A percentile compares a stretch with the other conserved stretches of the same genome.
Evolutionary conservation across 2,113 vertebrate species (phyloP).

Genomic region (Pollimyrus isidori): DNA sequence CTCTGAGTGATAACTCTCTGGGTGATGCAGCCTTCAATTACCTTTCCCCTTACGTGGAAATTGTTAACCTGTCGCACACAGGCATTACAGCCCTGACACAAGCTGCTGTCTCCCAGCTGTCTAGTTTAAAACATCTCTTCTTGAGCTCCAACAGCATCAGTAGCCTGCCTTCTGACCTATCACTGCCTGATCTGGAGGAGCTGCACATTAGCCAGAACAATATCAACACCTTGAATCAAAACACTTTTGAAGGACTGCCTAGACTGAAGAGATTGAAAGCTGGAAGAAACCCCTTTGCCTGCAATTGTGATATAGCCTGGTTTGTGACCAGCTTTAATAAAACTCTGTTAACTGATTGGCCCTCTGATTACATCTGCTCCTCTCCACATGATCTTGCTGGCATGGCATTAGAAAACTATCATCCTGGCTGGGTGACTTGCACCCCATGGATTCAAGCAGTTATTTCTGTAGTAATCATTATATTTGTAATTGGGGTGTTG

Average conservation of each 20-base stretch:
- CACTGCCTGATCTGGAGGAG: conserved; percentile 26
- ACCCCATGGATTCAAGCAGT: conserved; percentile 35
- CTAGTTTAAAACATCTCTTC: conserved; percentile 38
- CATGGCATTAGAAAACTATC: conserved; percentile 6
- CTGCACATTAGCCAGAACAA: conserved; percentile 46
- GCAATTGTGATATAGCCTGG: conserved; percentile 51
- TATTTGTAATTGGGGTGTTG: conserved; percentile 6
- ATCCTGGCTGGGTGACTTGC: conserved; percentile 18
- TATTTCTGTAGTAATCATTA: conserved; percentile 30
- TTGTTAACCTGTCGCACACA: conserved; percentile 47
- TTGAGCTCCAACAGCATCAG: conserved; percentile 49
- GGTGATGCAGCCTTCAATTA: conserved; percentile 41
- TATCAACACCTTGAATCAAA: conserved; percentile 37
- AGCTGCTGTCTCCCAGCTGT: conserved; percentile 31
- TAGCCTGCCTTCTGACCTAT: conserved; percentile 33
- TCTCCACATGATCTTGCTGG: conserved; percentile 24
- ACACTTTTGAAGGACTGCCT: conserved; percentile 32
- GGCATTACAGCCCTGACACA: conserved; percentile 41
- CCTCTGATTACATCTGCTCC: conserved; percentile 42
- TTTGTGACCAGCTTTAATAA: conserved; percentile 46
- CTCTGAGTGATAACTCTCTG: conserved; percentile 46
- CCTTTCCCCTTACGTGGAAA: conserved; percentile 43
- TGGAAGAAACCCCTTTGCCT: conserved; percentile 49
- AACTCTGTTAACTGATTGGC: conserved; percentile 48
- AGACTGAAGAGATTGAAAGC: conserved; percentile 38